A percentile compares a stretch with the other conserved stretches of the same genome.
Evolutionary conservation across 2,113 vertebrate genomes (phyloP).

Genomic region (Guaruba guarouba): DNA sequence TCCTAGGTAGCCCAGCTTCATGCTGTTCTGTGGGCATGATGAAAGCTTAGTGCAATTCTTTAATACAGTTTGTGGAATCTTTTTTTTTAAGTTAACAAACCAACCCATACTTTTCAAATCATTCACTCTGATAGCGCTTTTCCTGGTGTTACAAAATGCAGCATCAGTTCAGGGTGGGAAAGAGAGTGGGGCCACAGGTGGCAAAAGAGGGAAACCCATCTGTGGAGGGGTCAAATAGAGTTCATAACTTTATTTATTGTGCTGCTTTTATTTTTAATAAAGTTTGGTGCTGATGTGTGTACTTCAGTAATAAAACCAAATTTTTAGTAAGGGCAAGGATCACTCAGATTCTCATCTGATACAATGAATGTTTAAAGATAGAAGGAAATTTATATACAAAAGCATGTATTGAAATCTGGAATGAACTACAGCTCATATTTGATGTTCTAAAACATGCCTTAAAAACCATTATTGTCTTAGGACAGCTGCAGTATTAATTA

Average conservation of each 20-base stretch:
- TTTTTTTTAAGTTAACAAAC: not conserved
- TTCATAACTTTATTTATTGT: not conserved
- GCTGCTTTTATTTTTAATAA: not conserved
- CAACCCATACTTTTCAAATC: not conserved
- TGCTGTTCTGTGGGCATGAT: not conserved
- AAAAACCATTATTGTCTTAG: not conserved
- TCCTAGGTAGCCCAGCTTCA: not conserved
- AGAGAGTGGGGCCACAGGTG: not conserved
- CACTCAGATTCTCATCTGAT: not conserved
- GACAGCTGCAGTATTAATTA: not conserved
- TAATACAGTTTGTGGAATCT: rapidly evolving
- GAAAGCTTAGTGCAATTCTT: not conserved
- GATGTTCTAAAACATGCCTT: not conserved
- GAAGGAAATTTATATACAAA: not conserved
- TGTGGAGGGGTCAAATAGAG: not conserved
- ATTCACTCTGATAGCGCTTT: not conserved
- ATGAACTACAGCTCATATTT: not conserved
- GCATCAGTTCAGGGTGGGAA: not conserved
- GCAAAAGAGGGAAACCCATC: not conserved
- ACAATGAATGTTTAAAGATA: not conserved
- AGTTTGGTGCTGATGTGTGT: not conserved
- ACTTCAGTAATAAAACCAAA: not conserved
- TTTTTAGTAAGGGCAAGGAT: not conserved
- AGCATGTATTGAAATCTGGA: not conserved
- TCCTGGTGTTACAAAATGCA: not conserved